Base-by-base conservation (phyloP, 1,140 invertebrate species). In the Fopius arisanus region DNA sequence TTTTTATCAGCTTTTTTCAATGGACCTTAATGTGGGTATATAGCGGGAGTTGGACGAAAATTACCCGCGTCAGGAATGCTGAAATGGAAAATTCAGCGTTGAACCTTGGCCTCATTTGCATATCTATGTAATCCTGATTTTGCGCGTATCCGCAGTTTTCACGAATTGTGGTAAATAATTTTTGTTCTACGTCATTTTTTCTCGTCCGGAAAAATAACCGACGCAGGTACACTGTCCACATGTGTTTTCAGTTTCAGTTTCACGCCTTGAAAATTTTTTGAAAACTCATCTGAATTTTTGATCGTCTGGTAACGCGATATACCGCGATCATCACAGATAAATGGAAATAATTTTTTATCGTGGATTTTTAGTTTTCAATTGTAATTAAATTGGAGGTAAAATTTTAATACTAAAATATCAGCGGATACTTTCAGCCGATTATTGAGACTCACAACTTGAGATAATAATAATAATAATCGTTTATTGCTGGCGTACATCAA, bases 121-220 rank as follows among this genome's bases (percentile, higher is more conserved):
- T 70, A 63, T 63, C 69, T 70, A 70, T 70, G 31, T 70, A 62
- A 70, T 70, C 51, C 28, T 37, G 69, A 70, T 70, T 70, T 70
- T 63, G 23, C 28, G 6, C n/a, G 16, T 16, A 54, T 26, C 3
- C 21, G 48, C 48, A 54, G 9, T 54, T 54, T 16, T 54, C 48
- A 54, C 9, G 7, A 19, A 26, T 54, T 1, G n/a, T 19, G n/a
- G 21, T 54, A 21, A 54, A 54, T 54, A 54, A 54, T 54, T 54
- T 54, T 9, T 54, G n/a, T 54, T 26, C 48, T 16, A 16, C 48
- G 12, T 54, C 9, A 26, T 5, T 54, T 54, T 10, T 4, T 6
- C 43, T 70, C 16, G 54, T 23, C 21, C 14, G 7, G 28, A 28
- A 14, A 62, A 62, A 62, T 14, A 7, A 29, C 16, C 48, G 48